phyloP scores from a whole-genome alignment of 2,888 invertebrate genomes.

The Drosophila mulleri region DNA sequence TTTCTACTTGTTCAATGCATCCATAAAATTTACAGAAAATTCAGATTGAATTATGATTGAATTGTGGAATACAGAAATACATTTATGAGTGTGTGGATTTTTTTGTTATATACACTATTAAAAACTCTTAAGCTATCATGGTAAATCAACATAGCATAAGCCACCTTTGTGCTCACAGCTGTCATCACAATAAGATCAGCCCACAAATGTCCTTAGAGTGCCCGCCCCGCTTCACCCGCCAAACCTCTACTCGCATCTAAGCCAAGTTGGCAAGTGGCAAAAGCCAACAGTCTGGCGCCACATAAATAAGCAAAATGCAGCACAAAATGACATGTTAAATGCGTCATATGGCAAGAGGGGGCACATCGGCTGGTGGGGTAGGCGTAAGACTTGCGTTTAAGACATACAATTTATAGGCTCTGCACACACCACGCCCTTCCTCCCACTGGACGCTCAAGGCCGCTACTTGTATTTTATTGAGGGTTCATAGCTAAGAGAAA shows the following conservation, averaged over 20 bases:
- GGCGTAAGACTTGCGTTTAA: constrained; percentile 36
- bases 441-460: constrained; percentile 5
- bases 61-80: too few relatives aligned
- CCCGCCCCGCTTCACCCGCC: neutral
- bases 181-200: constrained; percentile 33
- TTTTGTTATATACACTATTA: too few relatives aligned
- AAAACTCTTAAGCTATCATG: too few relatives aligned
- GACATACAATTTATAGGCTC: constrained; percentile 53
- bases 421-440: constrained; percentile 10
- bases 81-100: too few relatives aligned
- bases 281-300: constrained; percentile 70
- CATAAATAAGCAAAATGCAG: constrained; percentile 76
- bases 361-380: constrained; percentile 11
- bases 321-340: constrained; percentile 70
- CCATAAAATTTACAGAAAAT: too few relatives aligned
- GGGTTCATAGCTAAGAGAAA: neutral
- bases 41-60: too few relatives aligned
- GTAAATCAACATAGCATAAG: neutral
- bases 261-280: constrained; percentile 16
- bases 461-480: constrained; percentile 17
- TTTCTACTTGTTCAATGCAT: too few relatives aligned
- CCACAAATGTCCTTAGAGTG: constrained; percentile 7
- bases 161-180: neutral
- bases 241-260: neutral
- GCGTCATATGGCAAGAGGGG: constrained; percentile 42